Conservation (phyloP, 2,113 vertebrate species). For the Potamarius usumacintae region DNA sequence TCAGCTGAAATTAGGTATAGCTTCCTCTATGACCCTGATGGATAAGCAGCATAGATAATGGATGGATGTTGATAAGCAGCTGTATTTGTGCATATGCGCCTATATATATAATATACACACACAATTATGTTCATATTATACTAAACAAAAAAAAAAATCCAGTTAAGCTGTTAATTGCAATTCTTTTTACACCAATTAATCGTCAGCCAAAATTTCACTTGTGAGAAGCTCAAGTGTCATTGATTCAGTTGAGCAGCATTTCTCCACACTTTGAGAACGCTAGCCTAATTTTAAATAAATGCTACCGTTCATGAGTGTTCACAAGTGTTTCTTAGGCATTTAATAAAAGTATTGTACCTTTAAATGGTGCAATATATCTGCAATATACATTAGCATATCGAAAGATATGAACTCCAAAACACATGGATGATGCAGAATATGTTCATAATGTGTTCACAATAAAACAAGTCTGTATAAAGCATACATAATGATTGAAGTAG, state of each 20-base stretch:
- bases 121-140: not conserved
- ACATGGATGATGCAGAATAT: conserved; percentile 8
- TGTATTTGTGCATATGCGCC: not conserved
- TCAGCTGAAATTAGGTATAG: too few relatives aligned
- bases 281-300: not conserved
- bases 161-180: too few relatives aligned
- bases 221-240: not conserved
- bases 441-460: not conserved
- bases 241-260: not conserved
- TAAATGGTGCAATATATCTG: conserved; percentile 3
- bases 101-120: not conserved
- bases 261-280: not conserved
- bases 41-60: too few relatives aligned
- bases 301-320: not conserved
- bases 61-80: not conserved
- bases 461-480: conserved; percentile 21
- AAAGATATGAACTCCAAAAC: conserved; percentile 21
- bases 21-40: too few relatives aligned
- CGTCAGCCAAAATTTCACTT: not conserved
- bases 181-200: not conserved
- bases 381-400: not conserved
- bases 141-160: too few relatives aligned
- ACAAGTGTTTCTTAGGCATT: not conserved
- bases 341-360: conserved; percentile 6
- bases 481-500: not conserved